A percentile compares a stretch with the other conserved stretches of the same genome.
These are phyloP conservation scores for Porites cylindrica DNA, from an alignment of 92 coral and sea anemone genomes.

Conservation along the genomic window DNA sequence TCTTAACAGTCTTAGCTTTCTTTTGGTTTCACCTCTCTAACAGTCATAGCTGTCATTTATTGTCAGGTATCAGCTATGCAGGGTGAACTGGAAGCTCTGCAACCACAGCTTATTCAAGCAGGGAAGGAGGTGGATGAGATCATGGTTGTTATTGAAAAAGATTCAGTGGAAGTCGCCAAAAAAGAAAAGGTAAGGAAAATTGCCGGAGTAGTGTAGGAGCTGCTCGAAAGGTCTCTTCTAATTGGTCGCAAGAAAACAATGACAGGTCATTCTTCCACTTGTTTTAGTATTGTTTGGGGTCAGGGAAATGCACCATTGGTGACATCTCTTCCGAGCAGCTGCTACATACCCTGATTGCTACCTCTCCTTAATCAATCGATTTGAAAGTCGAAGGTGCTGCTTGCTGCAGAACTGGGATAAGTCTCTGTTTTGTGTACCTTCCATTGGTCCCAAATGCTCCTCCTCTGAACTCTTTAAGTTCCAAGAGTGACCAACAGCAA, in stretches of 20 bases:
- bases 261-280: background rate
- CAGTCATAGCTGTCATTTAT: background rate
- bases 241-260: background rate
- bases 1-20: background rate
- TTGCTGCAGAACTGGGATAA: too few species aligned
- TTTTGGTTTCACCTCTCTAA: background rate
- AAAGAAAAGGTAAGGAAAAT: constrained; percentile 84
- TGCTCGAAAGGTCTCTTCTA: background rate
- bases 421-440: too few species aligned
- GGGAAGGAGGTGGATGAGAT: constrained; percentile 98
- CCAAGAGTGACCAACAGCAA: too few species aligned
- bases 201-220: background rate
- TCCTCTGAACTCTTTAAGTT: too few species aligned
- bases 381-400: too few species aligned
- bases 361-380: too few species aligned
- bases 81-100: constrained; percentile 94
- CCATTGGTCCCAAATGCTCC: too few species aligned
- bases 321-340: too few species aligned
- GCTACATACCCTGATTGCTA: too few species aligned
- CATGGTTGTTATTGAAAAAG: constrained; percentile 98
- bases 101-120: constrained; percentile 97
- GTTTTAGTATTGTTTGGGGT: too few species aligned
- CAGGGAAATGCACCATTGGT: too few species aligned
- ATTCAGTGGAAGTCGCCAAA: constrained; percentile 97
- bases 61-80: constrained; percentile 97